Percentiles rank a stretch among this genome's conserved stretches.
These are phyloP conservation scores for Capitulum mitella DNA, from an alignment of 2,888 invertebrate species.

Conservation along the genomic window DNA sequence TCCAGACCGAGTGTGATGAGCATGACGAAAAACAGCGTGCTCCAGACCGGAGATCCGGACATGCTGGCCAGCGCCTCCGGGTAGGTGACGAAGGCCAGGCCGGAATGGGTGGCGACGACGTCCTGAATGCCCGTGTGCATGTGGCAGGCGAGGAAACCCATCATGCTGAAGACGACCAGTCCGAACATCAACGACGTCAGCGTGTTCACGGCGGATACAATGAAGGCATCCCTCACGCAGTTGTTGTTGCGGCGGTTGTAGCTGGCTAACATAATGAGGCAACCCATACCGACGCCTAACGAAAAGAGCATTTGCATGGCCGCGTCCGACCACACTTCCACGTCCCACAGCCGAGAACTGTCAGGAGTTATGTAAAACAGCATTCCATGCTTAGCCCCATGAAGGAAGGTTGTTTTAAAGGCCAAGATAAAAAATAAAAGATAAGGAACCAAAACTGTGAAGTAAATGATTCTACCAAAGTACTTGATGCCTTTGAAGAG, in stretches of 20 bases:
- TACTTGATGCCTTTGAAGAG: conserved; percentile 71
- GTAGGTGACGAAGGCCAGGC: conserved; percentile 39
- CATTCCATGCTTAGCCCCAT: conserved; percentile 69
- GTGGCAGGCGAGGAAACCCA: conserved; percentile 34
- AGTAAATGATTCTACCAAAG: conserved; percentile 68
- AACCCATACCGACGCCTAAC: conserved; percentile 33
- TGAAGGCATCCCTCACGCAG: conserved; percentile 35
- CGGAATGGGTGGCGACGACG: conserved; percentile 32
- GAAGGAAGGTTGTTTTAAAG: conserved; percentile 49
- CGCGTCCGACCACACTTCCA: conserved; percentile 46
- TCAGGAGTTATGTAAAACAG: conserved; percentile 70
- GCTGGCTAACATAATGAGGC: conserved; percentile 35
- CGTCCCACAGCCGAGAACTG: conserved; percentile 61
- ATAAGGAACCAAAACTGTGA: conserved; percentile 69
- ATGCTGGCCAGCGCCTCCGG: conserved; percentile 38
- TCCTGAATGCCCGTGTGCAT: conserved; percentile 29
- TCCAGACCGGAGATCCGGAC: conserved; percentile 63
- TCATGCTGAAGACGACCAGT: conserved; percentile 35
- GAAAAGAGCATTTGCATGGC: conserved; percentile 35
- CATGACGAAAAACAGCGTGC: conserved; percentile 71
- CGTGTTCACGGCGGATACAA: conserved; percentile 32
- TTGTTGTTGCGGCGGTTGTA: conserved; percentile 35
- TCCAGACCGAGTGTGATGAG: conserved; percentile 53
- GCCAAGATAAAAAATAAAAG: conserved; percentile 66
- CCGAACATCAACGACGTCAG: conserved; percentile 34